phyloP scores from a whole-genome alignment of 2,113 vertebrate species.

The Antennarius striatus region DNA sequence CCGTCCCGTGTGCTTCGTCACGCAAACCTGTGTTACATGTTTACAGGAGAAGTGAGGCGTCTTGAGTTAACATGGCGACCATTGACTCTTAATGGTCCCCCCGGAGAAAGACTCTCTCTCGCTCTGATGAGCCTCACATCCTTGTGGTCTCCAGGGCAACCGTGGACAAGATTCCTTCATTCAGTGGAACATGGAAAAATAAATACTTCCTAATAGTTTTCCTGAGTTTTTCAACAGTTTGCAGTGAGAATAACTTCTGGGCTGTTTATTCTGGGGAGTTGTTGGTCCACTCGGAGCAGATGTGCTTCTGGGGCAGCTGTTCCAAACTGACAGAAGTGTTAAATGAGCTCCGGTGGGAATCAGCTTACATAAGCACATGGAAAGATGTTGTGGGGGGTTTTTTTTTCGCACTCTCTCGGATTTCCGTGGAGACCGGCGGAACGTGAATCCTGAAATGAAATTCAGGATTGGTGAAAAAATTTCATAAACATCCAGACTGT shows the following conservation, averaged over 20 bases:
- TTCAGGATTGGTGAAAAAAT: too few species aligned
- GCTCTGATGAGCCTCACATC: slow-evolving; percentile 55
- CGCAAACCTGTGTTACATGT: slow-evolving; percentile 59
- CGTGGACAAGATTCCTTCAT: neutral
- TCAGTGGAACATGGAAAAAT: neutral
- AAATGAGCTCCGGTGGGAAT: slow-evolving; percentile 40
- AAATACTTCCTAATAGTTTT: neutral
- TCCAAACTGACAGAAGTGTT: slow-evolving; percentile 41
- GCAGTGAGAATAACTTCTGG: neutral
- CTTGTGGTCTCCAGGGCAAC: slow-evolving; percentile 8
- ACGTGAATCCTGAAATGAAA: too few species aligned
- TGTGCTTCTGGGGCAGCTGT: slow-evolving; percentile 56
- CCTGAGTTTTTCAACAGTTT: neutral
- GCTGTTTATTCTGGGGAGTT: slow-evolving; percentile 14
- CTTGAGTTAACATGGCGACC: slow-evolving; percentile 62
- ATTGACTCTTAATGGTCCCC: slow-evolving; percentile 68
- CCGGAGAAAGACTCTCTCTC: slow-evolving; percentile 50
- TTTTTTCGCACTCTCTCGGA: slow-evolving; percentile 6
- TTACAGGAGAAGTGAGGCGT: slow-evolving; percentile 64
- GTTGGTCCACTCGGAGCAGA: slow-evolving; percentile 43
- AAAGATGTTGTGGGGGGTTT: slow-evolving; percentile 9
- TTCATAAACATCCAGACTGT: too few species aligned
- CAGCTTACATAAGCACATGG: slow-evolving; percentile 29
- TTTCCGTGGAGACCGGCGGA: too few species aligned
- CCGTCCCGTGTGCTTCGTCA: slow-evolving; percentile 59